phyloP scores from a whole-genome alignment of 2,888 invertebrate species.

The Anagyrus pseudococci region DNA sequence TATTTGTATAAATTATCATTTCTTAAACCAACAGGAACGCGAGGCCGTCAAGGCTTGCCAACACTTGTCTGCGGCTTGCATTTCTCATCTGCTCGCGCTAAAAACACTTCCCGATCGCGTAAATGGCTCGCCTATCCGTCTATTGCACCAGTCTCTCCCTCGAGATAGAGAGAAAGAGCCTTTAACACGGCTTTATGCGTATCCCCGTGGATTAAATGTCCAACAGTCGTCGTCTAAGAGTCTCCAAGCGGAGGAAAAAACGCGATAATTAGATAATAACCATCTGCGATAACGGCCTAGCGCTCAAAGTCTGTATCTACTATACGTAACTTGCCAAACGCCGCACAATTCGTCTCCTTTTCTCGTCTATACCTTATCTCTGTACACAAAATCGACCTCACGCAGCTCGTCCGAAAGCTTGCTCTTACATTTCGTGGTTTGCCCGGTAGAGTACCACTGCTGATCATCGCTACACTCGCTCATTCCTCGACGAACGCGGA shows the following conservation, averaged over 20 bases:
- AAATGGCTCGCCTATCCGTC: too few relatives aligned
- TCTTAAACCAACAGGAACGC: conserved; percentile 44
- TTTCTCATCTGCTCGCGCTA: too few relatives aligned
- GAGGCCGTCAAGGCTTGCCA: conserved; percentile 42
- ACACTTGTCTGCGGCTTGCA: too few relatives aligned
- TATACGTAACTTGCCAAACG: conserved; percentile 21
- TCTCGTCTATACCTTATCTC: conserved; percentile 13
- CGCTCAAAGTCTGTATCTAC: conserved; percentile 30
- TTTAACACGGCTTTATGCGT: too few relatives aligned
- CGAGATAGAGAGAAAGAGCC: too few relatives aligned
- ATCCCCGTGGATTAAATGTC: too few relatives aligned
- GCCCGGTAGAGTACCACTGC: background rate
- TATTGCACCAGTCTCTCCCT: too few relatives aligned
- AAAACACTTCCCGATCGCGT: too few relatives aligned
- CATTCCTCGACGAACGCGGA: conserved; percentile 14
- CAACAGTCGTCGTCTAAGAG: too few relatives aligned
- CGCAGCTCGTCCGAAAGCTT: conserved; percentile 49
- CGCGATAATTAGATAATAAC: conserved; percentile 50
- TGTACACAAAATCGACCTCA: conserved; percentile 50
- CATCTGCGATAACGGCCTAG: conserved; percentile 45
- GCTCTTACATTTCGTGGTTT: background rate
- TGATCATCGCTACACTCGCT: background rate
- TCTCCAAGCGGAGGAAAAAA: conserved; percentile 49
- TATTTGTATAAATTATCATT: conserved; percentile 50
- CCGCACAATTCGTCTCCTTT: background rate